Conservation (phyloP, 2,797 vertebrate genomes). For the Champsocephalus esox region DNA sequence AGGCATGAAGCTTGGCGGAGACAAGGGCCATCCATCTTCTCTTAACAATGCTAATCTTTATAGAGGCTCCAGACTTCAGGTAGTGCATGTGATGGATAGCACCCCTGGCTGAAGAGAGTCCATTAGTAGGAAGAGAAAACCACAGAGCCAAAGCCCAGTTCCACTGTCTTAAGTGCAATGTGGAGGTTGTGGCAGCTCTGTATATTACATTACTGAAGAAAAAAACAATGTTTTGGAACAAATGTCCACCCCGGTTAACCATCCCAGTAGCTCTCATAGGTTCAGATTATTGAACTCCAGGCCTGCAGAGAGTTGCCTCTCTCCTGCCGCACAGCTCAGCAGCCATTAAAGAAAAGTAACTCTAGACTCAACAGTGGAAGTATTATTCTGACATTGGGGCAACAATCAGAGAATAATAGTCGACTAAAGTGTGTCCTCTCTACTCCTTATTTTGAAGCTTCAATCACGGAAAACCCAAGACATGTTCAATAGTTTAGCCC, state of each 20-base stretch:
- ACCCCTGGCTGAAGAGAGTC: slow-evolving; percentile 82
- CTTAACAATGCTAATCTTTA: slow-evolving; percentile 94
- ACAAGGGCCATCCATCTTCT: slow-evolving; percentile 92
- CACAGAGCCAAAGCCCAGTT: slow-evolving; percentile 72
- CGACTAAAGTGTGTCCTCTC: slow-evolving; percentile 55
- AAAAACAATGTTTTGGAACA: slow-evolving; percentile 65
- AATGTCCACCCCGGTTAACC: slow-evolving; percentile 67
- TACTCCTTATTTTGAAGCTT: slow-evolving; percentile 68
- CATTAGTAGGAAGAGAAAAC: slow-evolving; percentile 78
- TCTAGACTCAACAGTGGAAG: slow-evolving; percentile 43
- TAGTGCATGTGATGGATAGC: slow-evolving; percentile 91
- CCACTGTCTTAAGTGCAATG: slow-evolving; percentile 72
- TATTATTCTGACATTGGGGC: slow-evolving; percentile 55
- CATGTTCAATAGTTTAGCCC: slow-evolving; percentile 54
- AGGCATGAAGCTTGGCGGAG: slow-evolving; percentile 86
- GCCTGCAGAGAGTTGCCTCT: slow-evolving; percentile 45
- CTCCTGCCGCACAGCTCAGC: slow-evolving; percentile 33
- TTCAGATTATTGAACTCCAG: slow-evolving; percentile 50
- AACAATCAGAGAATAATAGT: slow-evolving; percentile 54
- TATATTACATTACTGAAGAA: slow-evolving; percentile 56
- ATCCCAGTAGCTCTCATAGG: slow-evolving; percentile 40
- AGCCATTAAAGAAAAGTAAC: slow-evolving; percentile 37
- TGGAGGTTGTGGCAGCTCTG: slow-evolving; percentile 60
- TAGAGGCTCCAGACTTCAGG: slow-evolving; percentile 89
- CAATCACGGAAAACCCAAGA: slow-evolving; percentile 56